phyloP scores from a whole-genome alignment of 1,140 invertebrate genomes.

The Theocolax elegans region DNA sequence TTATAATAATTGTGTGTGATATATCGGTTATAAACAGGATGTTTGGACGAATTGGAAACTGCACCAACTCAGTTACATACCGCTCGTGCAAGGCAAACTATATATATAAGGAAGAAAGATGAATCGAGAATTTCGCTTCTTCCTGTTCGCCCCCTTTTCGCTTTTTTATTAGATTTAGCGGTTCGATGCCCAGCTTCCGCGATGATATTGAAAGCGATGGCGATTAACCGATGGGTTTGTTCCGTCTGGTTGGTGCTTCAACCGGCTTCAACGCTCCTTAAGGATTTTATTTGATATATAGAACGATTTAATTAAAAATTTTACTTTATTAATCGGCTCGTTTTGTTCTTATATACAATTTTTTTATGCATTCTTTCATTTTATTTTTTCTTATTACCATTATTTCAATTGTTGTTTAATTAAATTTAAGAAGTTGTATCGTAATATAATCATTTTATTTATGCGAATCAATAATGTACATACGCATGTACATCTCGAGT shows the following conservation, averaged over 20 bases:
- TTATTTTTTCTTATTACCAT: too few species aligned
- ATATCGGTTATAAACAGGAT: conserved; percentile 21
- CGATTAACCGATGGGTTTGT: conserved; percentile 30
- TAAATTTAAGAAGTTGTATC: too few species aligned
- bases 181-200: conserved; percentile 33
- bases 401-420: too few species aligned
- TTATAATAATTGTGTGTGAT: too few species aligned
- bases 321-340: background rate
- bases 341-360: background rate
- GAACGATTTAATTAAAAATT: conserved; percentile 28
- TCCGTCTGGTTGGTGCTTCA: background rate
- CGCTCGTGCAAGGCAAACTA: conserved; percentile 15
- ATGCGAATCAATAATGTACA: too few species aligned
- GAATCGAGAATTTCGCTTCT: conserved; percentile 21
- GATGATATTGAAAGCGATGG: conserved; percentile 36
- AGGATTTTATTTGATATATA: conserved; percentile 8
- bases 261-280: background rate
- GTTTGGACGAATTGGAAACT: conserved; percentile 8
- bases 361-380: background rate
- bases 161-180: conserved; percentile 42
- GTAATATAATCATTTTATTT: too few species aligned
- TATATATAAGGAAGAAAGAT: conserved; percentile 19
- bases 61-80: conserved; percentile 29
- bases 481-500: too few species aligned
- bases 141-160: conserved; percentile 28